Conservation (phyloP, 2,113 vertebrate species). For the Etheostoma cragini region DNA sequence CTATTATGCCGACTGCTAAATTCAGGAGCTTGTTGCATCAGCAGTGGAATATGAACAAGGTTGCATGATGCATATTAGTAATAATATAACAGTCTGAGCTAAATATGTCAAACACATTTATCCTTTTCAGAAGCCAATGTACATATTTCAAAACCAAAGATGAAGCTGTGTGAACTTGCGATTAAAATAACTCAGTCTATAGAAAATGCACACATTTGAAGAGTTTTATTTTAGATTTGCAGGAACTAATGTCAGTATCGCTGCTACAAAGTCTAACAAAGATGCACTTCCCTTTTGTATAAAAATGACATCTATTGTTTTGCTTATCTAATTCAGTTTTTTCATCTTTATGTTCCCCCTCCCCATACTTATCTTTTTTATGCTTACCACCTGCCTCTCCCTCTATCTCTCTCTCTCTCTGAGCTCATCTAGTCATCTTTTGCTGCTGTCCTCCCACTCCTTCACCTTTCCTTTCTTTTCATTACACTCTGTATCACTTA, state of each 20-base stretch:
- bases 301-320: neutral
- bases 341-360: neutral
- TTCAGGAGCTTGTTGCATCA: conserved; percentile 61
- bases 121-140: neutral
- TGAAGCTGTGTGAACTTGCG: neutral
- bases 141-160: neutral
- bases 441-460: neutral
- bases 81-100: conserved; percentile 27
- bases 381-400: neutral
- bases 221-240: conserved; percentile 14
- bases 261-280: neutral
- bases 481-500: conserved; percentile 19
- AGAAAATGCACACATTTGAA: neutral
- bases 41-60: conserved; percentile 40
- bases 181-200: conserved; percentile 17
- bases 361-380: neutral
- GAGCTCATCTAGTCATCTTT: conserved; percentile 17
- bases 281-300: neutral
- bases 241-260: neutral
- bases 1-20: conserved; percentile 48
- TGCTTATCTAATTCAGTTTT: conserved; percentile 16
- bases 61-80: conserved; percentile 25
- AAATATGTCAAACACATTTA: conserved; percentile 3
- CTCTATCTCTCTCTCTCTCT: neutral
- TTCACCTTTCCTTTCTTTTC: conserved; percentile 5